phyloP scores from a whole-genome alignment of 2,797 vertebrate species.

The Eidolon dupreanum region DNA sequence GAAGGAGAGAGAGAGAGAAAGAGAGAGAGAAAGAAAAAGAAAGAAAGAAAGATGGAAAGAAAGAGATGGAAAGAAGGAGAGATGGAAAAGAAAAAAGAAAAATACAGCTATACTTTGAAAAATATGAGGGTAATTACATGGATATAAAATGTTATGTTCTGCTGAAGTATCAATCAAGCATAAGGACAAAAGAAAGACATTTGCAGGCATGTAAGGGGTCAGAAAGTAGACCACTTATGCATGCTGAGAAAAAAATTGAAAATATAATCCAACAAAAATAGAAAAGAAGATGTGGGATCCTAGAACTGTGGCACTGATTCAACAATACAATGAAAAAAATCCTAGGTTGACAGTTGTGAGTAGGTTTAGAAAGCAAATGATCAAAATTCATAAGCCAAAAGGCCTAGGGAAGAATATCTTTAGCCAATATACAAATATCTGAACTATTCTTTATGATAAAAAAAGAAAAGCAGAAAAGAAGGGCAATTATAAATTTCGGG shows the following conservation, averaged over 20 bases:
- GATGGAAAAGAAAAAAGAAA: too few relatives aligned
- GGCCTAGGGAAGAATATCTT: background rate
- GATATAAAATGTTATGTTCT: background rate
- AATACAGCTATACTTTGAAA: background rate
- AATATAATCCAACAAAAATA: constrained; percentile 3
- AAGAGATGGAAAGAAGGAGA: background rate
- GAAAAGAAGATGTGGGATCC: background rate
- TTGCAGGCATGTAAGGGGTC: background rate
- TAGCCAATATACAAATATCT: background rate
- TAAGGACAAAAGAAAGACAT: background rate
- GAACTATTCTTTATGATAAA: background rate
- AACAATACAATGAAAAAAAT: background rate
- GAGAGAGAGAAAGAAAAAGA: too few relatives aligned
- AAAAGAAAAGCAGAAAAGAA: background rate
- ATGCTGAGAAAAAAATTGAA: background rate
- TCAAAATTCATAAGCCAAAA: constrained; percentile 21
- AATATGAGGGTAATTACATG: background rate
- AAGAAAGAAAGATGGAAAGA: too few relatives aligned
- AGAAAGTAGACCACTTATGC: background rate
- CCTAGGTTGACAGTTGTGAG: background rate
- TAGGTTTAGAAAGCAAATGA: background rate
- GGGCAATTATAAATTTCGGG: background rate
- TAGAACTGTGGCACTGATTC: background rate
- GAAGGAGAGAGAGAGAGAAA: too few relatives aligned
- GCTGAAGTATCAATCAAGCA: background rate